Conservation (phyloP, 2,797 vertebrate genomes). For the Phoeniculus purpureus region DNA sequence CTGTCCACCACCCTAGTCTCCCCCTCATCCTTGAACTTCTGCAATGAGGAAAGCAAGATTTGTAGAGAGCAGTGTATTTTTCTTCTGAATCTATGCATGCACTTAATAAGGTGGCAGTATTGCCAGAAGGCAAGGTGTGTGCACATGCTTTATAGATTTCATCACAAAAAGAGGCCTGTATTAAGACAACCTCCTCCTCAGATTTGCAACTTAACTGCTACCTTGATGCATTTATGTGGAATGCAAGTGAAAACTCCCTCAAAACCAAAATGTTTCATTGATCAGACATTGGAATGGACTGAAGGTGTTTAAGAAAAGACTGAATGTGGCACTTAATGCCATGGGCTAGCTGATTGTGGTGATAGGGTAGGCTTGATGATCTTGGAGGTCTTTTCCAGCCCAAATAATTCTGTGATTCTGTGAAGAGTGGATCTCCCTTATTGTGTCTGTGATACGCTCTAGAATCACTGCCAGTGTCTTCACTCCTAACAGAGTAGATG, state of each 20-base stretch:
- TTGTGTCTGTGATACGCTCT: neutral
- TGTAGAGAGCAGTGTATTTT: neutral
- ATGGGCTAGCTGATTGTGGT: no score
- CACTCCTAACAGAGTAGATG: neutral
- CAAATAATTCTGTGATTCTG: no score
- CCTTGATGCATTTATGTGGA: neutral
- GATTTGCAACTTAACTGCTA: neutral
- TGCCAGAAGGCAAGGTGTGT: neutral
- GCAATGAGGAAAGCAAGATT: neutral
- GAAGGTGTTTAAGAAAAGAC: no score
- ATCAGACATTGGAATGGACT: no score
- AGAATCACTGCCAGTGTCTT: neutral
- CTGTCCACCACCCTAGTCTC: neutral
- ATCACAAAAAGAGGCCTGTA: neutral
- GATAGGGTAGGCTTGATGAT: no score
- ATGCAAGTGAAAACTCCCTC: neutral
- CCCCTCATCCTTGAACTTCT: neutral
- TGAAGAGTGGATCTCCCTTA: neutral
- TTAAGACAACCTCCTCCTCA: neutral
- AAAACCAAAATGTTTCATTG: neutral
- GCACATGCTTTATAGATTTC: neutral
- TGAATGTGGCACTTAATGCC: no score
- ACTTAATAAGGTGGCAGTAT: neutral
- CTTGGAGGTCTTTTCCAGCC: no score
- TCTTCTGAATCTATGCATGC: neutral